Conservation (phyloP, 2,797 vertebrate genomes). For the Paedocypris micromegethes region DNA sequence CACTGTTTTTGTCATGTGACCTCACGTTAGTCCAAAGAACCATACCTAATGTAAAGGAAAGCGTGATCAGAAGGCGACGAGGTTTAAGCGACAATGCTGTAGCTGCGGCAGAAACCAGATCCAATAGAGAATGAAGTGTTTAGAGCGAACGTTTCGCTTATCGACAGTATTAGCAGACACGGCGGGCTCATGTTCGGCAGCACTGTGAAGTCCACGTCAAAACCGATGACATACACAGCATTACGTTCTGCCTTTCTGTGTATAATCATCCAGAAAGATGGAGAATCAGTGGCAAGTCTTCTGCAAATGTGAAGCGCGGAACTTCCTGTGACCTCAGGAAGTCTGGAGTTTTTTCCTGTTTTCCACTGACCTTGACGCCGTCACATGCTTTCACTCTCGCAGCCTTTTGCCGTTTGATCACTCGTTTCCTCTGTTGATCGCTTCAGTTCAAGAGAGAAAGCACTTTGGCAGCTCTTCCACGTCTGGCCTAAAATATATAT, state of each 20-base stretch:
- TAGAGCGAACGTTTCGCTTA: slow-evolving; percentile 56
- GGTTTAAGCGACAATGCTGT: slow-evolving; percentile 55
- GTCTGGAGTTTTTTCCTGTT: slow-evolving; percentile 69
- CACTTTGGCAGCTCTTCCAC: slow-evolving; percentile 75
- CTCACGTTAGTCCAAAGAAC: slow-evolving; percentile 37
- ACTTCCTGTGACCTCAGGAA: slow-evolving; percentile 64
- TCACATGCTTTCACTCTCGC: slow-evolving; percentile 21
- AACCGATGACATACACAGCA: slow-evolving; percentile 39
- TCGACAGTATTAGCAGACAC: slow-evolving; percentile 74
- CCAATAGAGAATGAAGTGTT: slow-evolving; percentile 69
- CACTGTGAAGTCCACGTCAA: slow-evolving; percentile 62
- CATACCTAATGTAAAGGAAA: slow-evolving; percentile 56
- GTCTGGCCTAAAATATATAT: slow-evolving; percentile 53
- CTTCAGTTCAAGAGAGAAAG: slow-evolving; percentile 62
- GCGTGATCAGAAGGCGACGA: slow-evolving; percentile 62
- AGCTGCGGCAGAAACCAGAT: slow-evolving; percentile 47
- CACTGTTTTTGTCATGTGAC: slow-evolving; percentile 57
- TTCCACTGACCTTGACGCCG: slow-evolving; percentile 51
- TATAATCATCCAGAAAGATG: slow-evolving; percentile 49
- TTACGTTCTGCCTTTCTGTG: slow-evolving; percentile 43
- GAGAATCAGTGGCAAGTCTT: slow-evolving; percentile 43
- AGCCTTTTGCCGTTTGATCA: slow-evolving; percentile 38
- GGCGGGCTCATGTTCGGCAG: neutral
- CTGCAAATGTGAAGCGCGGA: slow-evolving; percentile 44
- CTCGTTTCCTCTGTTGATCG: slow-evolving; percentile 42